Percentiles rank a stretch among this genome's conserved stretches.
Conservation (phyloP, 2,888 invertebrate genomes). For the Pyrrhia umbra region DNA sequence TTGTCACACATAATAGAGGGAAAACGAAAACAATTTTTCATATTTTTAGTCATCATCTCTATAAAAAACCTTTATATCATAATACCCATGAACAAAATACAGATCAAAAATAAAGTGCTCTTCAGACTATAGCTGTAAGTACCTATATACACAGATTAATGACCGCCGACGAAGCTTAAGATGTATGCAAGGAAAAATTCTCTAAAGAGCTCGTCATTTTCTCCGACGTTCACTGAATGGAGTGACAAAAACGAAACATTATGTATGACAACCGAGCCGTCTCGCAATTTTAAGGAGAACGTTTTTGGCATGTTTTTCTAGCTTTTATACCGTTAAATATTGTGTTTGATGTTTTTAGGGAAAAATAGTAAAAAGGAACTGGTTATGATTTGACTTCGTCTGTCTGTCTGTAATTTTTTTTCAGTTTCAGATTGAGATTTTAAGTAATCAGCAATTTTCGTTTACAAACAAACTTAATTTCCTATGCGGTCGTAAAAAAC, state of each 20-base stretch:
- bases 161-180: conserved; percentile 20
- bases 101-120: conserved; percentile 13
- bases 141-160: conserved; percentile 28
- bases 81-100: neutral
- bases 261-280: conserved; percentile 36
- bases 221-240: conserved; percentile 23
- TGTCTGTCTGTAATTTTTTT: too few species aligned
- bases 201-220: conserved; percentile 28
- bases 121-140: conserved; percentile 1
- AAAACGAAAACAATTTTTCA: neutral
- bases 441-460: too few species aligned
- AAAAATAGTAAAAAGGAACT: too few species aligned
- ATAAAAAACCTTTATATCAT: neutral
- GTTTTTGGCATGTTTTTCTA: conserved; percentile 13
- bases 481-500: too few species aligned
- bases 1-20: too few species aligned
- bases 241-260: conserved; percentile 41
- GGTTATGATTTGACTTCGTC: too few species aligned
- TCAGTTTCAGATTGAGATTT: too few species aligned
- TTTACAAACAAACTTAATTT: too few species aligned
- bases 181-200: conserved; percentile 36
- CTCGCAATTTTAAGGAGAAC: conserved; percentile 5
- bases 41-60: neutral
- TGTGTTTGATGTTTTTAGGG: neutral
- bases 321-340: conserved; percentile 10